phyloP scores from a whole-genome alignment of 2,797 vertebrate species.

The Tarsius wallacei region DNA sequence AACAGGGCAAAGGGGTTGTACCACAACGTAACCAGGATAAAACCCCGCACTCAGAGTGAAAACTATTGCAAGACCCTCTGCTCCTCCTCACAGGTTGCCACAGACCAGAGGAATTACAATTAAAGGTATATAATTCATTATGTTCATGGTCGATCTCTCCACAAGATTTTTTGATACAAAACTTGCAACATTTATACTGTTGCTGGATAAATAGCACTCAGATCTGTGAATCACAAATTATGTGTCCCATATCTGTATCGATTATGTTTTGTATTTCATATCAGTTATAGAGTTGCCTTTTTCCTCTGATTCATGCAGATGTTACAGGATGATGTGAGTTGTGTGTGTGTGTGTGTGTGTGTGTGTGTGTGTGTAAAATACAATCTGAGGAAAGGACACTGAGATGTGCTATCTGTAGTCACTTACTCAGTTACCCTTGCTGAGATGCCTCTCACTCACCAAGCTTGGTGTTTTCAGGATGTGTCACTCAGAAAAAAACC shows the following conservation, averaged over 20 bases:
- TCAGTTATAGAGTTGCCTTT: neutral
- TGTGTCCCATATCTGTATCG: neutral
- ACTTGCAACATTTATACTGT: neutral
- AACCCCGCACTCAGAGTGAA: neutral
- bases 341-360: neutral
- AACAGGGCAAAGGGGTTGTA: neutral
- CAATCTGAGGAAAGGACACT: neutral
- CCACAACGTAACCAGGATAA: neutral
- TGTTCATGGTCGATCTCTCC: neutral
- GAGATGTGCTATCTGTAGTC: neutral
- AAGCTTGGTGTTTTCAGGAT: neutral
- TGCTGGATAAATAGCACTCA: neutral
- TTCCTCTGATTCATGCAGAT: neutral
- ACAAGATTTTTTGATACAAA: neutral
- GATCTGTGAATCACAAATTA: slow-evolving; percentile 11
- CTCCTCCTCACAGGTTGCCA: neutral
- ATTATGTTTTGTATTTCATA: neutral
- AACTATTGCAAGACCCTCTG: neutral
- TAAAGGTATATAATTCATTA: neutral
- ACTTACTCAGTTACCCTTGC: neutral
- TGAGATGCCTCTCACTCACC: neutral
- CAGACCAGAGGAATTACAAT: neutral
- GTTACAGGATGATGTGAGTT: neutral
- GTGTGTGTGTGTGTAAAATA: neutral
- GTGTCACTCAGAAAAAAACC: neutral